Evolutionary conservation across 1,140 invertebrate genomes (phyloP), one percentile per base, ranked within the genome.

Genomic region (Dendroctonus valens): DNA sequence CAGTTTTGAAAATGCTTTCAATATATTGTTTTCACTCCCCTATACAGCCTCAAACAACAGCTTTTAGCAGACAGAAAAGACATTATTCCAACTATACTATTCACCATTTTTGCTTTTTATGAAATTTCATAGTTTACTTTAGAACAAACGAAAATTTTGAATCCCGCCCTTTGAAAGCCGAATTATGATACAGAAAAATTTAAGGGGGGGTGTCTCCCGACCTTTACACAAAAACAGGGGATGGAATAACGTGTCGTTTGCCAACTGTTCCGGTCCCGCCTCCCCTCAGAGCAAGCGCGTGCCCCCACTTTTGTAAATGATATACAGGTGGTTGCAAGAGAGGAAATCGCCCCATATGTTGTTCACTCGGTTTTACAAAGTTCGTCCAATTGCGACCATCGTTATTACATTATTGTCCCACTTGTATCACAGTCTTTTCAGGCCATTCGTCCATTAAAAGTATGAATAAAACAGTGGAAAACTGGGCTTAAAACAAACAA

Each of bases 241-340:
- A 52, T 62, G 59, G 59, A 44, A 41, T 49, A 60, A 60, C 44
- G 58, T 49, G 58, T 60, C 58, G 58, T 52, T 53, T 62, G 59
- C 59, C 59, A 62, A 62, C 59, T 62, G 59, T 62, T 62, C 50
- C n/a, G 7, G 59, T 15, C 12, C 59, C 59, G 59, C 59, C 59
- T 53, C 59, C 59, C 59, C 51, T 62, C 59, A 2, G 50, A 26
- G 51, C 59, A 62, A n/a, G 59, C 59, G 59, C 59, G 59, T 62
- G 59, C 59, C 59, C 50, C 51, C 59, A 62, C 59, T 62, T 60
- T 62, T 62, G 58, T 53, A 52, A 62, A 26, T 53, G 49, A 62
- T 53, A 62, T 53, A 62, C 59, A 62, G 59, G 59, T 62, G 59
- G 59, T 62, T 62, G 59, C 52, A 62, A 40, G 48, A 40, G 48